Conservation (phyloP, 2,888 invertebrate genomes). For the Watsonalla binaria region DNA sequence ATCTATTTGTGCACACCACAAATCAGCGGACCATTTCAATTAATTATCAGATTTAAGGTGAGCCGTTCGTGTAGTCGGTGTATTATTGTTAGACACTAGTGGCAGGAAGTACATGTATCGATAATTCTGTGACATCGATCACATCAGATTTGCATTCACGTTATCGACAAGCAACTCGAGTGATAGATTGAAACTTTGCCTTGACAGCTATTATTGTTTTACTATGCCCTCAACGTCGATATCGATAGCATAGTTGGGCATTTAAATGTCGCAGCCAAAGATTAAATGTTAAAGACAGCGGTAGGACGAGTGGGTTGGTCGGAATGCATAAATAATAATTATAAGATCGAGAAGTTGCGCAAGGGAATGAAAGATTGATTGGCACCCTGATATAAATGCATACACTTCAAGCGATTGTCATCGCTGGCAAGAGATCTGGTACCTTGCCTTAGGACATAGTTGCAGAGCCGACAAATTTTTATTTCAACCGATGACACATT, state of each 20-base stretch:
- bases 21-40: constrained; percentile 76
- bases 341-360: constrained; percentile 49
- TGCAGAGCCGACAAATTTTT: constrained; percentile 49
- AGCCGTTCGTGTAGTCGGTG: constrained; percentile 53
- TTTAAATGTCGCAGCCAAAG: constrained; percentile 29
- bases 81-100: constrained; percentile 56
- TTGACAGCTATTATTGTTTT: constrained; percentile 21
- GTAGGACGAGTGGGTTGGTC: constrained; percentile 34
- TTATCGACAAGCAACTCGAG: constrained; percentile 14
- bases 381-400: constrained; percentile 48
- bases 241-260: constrained; percentile 27
- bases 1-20: constrained; percentile 75
- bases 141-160: constrained; percentile 4
- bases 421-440: constrained; percentile 42
- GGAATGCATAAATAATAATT: constrained; percentile 46
- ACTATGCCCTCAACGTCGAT: constrained; percentile 11
- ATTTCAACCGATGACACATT: constrained; percentile 20
- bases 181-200: constrained; percentile 4
- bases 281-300: constrained; percentile 34
- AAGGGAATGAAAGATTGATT: constrained; percentile 58
- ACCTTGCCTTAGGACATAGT: constrained; percentile 39
- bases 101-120: constrained; percentile 41
- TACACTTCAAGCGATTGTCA: constrained; percentile 50
- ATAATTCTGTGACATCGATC: constrained; percentile 8
- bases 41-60: constrained; percentile 78